Conservation (phyloP, 2,797 vertebrate genomes). For the Notoglanidium macrostoma region DNA sequence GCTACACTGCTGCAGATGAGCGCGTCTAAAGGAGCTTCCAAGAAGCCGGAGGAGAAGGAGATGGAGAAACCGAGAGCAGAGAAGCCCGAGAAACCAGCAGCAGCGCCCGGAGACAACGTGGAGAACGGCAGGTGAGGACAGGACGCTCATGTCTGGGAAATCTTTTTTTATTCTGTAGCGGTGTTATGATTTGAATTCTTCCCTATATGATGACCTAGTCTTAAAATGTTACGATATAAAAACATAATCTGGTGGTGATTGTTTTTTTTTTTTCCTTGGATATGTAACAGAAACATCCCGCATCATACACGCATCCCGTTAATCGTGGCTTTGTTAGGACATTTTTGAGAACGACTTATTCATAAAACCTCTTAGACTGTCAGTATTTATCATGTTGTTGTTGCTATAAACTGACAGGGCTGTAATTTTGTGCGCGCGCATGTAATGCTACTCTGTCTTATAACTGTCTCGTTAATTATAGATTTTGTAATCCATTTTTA, state of each 20-base stretch:
- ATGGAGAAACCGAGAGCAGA: conserved; percentile 49
- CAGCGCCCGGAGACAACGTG: conserved; percentile 64
- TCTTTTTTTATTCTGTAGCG: not conserved
- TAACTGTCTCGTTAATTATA: not conserved
- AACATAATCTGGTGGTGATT: too few species aligned
- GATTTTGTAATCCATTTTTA: not conserved
- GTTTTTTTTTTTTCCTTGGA: too few species aligned
- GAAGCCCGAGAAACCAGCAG: conserved; percentile 52
- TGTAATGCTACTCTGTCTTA: not conserved
- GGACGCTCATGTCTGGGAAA: not conserved
- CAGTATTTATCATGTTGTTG: not conserved
- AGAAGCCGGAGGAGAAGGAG: conserved; percentile 68
- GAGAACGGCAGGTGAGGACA: conserved; percentile 80
- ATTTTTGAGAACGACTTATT: too few species aligned
- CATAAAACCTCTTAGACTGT: not conserved
- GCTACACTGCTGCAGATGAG: conserved; percentile 84
- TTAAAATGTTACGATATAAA: too few species aligned
- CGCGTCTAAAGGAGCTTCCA: conserved; percentile 65
- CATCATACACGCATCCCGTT: too few species aligned
- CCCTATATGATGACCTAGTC: too few species aligned
- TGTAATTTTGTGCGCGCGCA: too few species aligned
- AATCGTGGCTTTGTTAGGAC: too few species aligned
- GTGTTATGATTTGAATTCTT: not conserved
- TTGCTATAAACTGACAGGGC: not conserved
- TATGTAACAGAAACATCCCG: too few species aligned